Conservation (phyloP, 2,113 vertebrate species). For the Aspiorhynchus laticeps region DNA sequence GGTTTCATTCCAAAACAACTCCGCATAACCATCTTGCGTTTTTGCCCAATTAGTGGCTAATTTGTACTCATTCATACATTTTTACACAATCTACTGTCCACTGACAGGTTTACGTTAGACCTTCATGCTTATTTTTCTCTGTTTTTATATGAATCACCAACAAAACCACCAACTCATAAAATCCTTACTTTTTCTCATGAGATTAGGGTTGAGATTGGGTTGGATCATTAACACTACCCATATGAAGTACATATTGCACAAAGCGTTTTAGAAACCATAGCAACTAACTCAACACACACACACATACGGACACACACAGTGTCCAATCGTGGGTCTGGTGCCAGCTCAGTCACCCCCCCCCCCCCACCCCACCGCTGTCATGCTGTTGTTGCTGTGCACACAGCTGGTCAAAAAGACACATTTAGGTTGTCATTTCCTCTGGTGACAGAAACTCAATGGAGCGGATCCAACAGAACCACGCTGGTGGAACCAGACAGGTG, state of each 20-base stretch:
- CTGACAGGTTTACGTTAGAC: background rate
- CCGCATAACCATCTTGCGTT: no score
- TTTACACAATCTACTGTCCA: no score
- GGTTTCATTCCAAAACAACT: no score
- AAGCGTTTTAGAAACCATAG: conserved; percentile 35
- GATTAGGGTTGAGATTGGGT: background rate
- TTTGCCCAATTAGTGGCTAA: no score
- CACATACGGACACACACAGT: background rate
- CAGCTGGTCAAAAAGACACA: conserved; percentile 25
- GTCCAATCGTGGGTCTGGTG: background rate
- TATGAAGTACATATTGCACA: background rate
- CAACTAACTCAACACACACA: conserved; percentile 11
- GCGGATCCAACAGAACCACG: conserved; percentile 8
- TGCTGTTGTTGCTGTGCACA: conserved; percentile 12
- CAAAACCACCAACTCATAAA: background rate
- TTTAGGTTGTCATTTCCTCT: background rate
- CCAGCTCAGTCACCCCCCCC: background rate
- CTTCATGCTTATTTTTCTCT: background rate
- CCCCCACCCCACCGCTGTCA: background rate
- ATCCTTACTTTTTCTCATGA: background rate
- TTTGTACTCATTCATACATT: no score
- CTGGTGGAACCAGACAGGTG: conserved; percentile 7
- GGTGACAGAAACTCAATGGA: conserved; percentile 7
- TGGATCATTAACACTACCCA: background rate
- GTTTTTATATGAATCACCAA: background rate